These are phyloP conservation scores for Lasioglossum morio DNA, from an alignment of 2,888 invertebrate genomes.

Conservation along the genomic window DNA sequence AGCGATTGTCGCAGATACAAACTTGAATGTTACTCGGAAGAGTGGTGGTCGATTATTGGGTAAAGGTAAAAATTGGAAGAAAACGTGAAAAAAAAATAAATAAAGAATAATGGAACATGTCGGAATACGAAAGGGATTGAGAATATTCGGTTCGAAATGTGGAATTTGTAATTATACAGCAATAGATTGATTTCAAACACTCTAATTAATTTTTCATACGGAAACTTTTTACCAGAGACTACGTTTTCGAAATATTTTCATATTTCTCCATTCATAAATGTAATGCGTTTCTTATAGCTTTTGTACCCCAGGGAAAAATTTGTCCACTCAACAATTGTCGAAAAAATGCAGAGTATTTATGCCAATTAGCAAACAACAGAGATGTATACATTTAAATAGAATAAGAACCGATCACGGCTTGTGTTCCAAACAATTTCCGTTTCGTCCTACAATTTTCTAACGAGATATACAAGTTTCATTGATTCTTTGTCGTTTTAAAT, in stretches of 20 bases:
- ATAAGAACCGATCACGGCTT: conserved; percentile 79
- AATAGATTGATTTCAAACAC: conserved; percentile 55
- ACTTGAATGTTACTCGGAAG: conserved; percentile 40
- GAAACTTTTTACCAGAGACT: conserved; percentile 57
- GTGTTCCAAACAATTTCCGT: conserved; percentile 76
- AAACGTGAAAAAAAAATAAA: not conserved
- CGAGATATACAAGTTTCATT: not conserved
- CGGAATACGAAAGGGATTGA: conserved; percentile 41
- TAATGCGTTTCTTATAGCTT: conserved; percentile 77
- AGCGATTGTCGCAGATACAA: conserved; percentile 25
- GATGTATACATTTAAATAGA: conserved; percentile 83
- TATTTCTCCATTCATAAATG: conserved; percentile 64
- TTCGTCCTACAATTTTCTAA: not conserved
- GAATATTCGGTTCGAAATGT: conserved; percentile 38
- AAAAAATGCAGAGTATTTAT: conserved; percentile 82
- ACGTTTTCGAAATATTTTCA: conserved; percentile 61
- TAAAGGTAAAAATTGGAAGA: conserved; percentile 32
- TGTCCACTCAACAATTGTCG: conserved; percentile 81
- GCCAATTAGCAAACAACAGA: conserved; percentile 83
- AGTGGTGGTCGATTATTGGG: conserved; percentile 44
- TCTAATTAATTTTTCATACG: conserved; percentile 60
- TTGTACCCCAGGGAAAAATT: conserved; percentile 66
- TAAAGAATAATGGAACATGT: conserved; percentile 27
- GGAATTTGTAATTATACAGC: conserved; percentile 53
- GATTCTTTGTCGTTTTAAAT: not conserved